Conservation (phyloP, 2,113 vertebrate species). For the Myxocyprinus asiaticus region DNA sequence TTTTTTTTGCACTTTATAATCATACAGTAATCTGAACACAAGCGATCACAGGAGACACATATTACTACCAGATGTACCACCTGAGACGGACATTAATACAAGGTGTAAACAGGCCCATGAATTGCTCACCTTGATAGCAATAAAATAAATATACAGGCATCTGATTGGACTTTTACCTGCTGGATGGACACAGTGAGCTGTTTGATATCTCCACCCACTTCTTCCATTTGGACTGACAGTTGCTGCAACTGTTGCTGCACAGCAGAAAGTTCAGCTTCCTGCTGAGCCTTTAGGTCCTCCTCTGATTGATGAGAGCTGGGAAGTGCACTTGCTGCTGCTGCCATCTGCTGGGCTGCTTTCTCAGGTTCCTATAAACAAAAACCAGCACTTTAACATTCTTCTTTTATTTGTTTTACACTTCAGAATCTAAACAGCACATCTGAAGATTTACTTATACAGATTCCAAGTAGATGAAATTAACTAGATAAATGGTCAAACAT, state of each 20-base stretch:
- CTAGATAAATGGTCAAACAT: too few species aligned
- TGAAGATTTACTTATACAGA: background rate
- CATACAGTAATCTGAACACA: too few species aligned
- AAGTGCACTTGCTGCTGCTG: conserved; percentile 61
- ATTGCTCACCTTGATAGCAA: too few species aligned
- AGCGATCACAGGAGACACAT: too few species aligned
- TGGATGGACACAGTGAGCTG: conserved; percentile 71
- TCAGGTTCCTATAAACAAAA: conserved; percentile 66
- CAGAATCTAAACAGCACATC: background rate
- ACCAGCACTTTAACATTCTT: background rate
- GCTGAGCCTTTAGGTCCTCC: conserved; percentile 70
- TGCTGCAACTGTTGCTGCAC: conserved; percentile 76
- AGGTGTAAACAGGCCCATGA: too few species aligned
- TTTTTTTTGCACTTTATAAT: too few species aligned
- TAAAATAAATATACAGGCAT: background rate
- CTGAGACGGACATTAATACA: too few species aligned
- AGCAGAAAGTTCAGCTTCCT: conserved; percentile 75
- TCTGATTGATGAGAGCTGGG: conserved; percentile 67
- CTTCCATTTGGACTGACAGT: conserved; percentile 72
- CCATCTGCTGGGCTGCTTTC: conserved; percentile 64
- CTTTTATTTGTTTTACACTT: background rate
- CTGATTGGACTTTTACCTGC: conserved; percentile 68
- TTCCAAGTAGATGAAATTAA: too few species aligned
- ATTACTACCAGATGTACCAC: too few species aligned
- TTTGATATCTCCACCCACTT: conserved; percentile 74